Base-by-base conservation (phyloP, 2,797 vertebrate species). In the Champsocephalus esox region DNA sequence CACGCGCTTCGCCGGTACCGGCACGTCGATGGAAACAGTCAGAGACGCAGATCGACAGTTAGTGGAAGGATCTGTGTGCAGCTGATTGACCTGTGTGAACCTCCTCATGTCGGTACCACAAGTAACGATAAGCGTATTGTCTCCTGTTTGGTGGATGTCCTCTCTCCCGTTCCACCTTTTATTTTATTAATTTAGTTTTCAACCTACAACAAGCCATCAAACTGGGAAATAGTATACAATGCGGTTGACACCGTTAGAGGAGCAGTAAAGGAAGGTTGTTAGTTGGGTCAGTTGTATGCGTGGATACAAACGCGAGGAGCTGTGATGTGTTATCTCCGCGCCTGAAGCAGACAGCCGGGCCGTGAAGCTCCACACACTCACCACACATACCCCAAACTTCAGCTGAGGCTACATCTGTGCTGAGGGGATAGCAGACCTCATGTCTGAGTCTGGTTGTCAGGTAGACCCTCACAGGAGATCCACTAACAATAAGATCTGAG, bases 241-340 rank as follows among this genome's bases (percentile, higher is more conserved):
- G 13, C 12, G 9, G 5, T 12, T 17, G 19, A 5, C 13, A 17
- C 4, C 28, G 5, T 44, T 8, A 4, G 8, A 28, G 9, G 17
- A 61, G 48, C 32, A 51, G 12, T 4, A 38, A 12, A 51, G 21
- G 17, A 0, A 14, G 50, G 41, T 2, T 60, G 62, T 10, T 24
- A 52, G 59, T 50, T 51, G 55, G 66, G 70, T 80, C 45, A 55
- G 70, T 34, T 44, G 51, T 50, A 41, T 28, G 34, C 34, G 34
- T 38, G 45, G 56, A 46, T 32, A 34, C 52, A 79, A 77, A 10
- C 6, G 1, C 34, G 34, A 38, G 43, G 48, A 60, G 46, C 69
- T 85, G 66, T 69, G 82, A 81, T 76, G 82, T 24, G 55, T 79
- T 77, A 80, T 89, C 83, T 77, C 70, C 65, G 4, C 11, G 77